Evolutionary conservation across 2,888 invertebrate species (phyloP).

Genomic region (Drosophila fulvimacula): DNA sequence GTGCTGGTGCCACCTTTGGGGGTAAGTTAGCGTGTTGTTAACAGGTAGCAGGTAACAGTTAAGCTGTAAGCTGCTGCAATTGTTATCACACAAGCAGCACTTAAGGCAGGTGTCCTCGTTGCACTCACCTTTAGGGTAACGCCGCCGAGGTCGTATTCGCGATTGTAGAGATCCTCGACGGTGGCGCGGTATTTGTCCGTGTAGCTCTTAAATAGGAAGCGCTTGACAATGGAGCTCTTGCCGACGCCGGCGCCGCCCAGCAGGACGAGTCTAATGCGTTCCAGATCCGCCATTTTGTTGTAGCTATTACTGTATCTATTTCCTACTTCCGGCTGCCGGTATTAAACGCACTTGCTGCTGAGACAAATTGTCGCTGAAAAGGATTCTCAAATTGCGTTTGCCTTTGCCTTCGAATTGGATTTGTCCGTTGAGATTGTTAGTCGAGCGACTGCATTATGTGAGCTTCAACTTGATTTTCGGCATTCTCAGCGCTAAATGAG

Average conservation of each 20-base stretch:
- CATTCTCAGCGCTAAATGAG: slow-evolving; percentile 36
- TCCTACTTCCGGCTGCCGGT: slow-evolving; percentile 25
- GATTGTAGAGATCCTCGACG: slow-evolving; percentile 94
- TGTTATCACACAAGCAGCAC: slow-evolving; percentile 5
- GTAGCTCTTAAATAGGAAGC: slow-evolving; percentile 92
- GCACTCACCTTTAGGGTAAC: slow-evolving; percentile 89
- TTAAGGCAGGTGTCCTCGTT: background rate
- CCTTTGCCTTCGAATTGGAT: slow-evolving; percentile 29
- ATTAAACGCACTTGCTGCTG: slow-evolving; percentile 49
- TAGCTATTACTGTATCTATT: slow-evolving; percentile 20
- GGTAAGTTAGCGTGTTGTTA: slow-evolving; percentile 1
- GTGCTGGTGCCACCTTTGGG: background rate
- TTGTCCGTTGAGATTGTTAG: slow-evolving; percentile 8
- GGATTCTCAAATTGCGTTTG: slow-evolving; percentile 14
- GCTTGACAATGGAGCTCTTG: slow-evolving; percentile 93
- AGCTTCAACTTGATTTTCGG: slow-evolving; percentile 58
- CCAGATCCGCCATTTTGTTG: slow-evolving; percentile 88
- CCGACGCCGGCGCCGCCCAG: slow-evolving; percentile 93
- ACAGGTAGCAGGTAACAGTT: background rate
- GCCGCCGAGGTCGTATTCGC: slow-evolving; percentile 92
- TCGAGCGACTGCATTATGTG: slow-evolving; percentile 33
- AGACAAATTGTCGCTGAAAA: slow-evolving; percentile 21
- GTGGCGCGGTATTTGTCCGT: slow-evolving; percentile 93
- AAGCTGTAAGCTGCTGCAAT: slow-evolving; percentile 14
- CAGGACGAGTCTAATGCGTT: slow-evolving; percentile 93